These are phyloP conservation scores for Spondyliosoma cantharus DNA, from an alignment of 2,797 vertebrate genomes.

Conservation along the genomic window DNA sequence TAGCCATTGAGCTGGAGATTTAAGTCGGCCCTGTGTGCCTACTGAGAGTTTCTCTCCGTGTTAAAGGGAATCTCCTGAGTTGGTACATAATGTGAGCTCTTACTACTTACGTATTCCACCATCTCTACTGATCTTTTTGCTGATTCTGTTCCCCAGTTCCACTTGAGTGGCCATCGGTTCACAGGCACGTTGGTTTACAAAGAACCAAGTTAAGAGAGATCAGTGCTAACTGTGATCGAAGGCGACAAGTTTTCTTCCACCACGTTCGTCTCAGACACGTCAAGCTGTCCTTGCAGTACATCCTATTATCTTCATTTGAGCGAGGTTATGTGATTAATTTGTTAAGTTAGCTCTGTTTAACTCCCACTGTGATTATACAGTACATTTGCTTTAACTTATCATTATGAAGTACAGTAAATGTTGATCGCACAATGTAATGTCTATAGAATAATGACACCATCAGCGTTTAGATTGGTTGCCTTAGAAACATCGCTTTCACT, in stretches of 20 bases:
- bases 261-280: conserved; percentile 53
- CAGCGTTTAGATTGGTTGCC: too few relatives aligned
- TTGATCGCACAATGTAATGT: too few relatives aligned
- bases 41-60: conserved; percentile 48
- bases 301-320: conserved; percentile 48
- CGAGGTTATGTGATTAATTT: conserved; percentile 11
- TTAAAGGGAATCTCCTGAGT: conserved; percentile 63
- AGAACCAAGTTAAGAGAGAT: conserved; percentile 59
- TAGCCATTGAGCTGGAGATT: conserved; percentile 57
- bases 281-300: conserved; percentile 36
- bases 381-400: too few relatives aligned
- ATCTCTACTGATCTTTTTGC: conserved; percentile 53
- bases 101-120: conserved; percentile 43
- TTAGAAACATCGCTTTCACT: too few relatives aligned
- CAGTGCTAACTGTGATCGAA: conserved; percentile 69
- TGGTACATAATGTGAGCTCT: conserved; percentile 42
- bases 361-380: conserved; percentile 14
- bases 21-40: conserved; percentile 37
- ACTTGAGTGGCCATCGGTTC: conserved; percentile 54
- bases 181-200: conserved; percentile 52
- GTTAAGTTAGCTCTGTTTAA: conserved; percentile 9
- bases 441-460: too few relatives aligned
- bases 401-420: too few relatives aligned
- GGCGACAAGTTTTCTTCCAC: conserved; percentile 45
- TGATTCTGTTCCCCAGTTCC: conserved; percentile 49